phyloP scores from a whole-genome alignment of 64 coral and sea anemone genomes.

The Actinia equina region DNA sequence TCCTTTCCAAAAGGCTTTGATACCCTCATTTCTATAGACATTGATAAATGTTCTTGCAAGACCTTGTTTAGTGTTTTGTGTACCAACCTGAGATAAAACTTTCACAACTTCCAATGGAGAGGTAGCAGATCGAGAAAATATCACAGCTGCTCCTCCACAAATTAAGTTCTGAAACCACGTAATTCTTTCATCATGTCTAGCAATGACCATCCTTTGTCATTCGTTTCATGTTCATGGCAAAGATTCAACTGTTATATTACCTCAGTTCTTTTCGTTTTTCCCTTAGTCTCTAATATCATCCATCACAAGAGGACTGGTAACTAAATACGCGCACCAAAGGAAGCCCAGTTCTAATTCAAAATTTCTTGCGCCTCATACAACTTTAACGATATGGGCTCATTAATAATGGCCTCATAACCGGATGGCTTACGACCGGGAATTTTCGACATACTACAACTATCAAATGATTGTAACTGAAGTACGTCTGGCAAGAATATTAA shows the following conservation, averaged over 20 bases:
- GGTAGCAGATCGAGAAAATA: conserved; percentile 53
- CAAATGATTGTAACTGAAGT: too few species aligned
- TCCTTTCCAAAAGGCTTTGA: conserved; percentile 94
- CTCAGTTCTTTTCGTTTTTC: too few species aligned
- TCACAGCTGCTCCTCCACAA: conserved; percentile 74
- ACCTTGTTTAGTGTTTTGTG: conserved; percentile 44
- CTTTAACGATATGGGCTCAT: too few species aligned
- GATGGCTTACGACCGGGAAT: too few species aligned
- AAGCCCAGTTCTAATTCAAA: too few species aligned
- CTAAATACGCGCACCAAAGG: neutral
- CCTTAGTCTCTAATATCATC: neutral
- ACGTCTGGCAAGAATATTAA: too few species aligned
- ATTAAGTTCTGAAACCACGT: conserved; percentile 67
- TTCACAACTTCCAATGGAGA: conserved; percentile 87
- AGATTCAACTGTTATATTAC: neutral
- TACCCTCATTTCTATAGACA: conserved; percentile 66
- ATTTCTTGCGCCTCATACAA: too few species aligned
- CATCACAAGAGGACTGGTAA: neutral
- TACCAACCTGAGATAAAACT: conserved; percentile 80
- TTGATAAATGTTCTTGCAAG: conserved; percentile 60
- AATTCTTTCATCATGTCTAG: conserved; percentile 78
- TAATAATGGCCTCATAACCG: too few species aligned
- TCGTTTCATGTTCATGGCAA: neutral
- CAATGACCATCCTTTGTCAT: conserved; percentile 51
- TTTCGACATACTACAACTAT: too few species aligned